These are phyloP conservation scores for Rhogogaster chlorosoma DNA, from an alignment of 2,888 invertebrate species.

Conservation along the genomic window DNA sequence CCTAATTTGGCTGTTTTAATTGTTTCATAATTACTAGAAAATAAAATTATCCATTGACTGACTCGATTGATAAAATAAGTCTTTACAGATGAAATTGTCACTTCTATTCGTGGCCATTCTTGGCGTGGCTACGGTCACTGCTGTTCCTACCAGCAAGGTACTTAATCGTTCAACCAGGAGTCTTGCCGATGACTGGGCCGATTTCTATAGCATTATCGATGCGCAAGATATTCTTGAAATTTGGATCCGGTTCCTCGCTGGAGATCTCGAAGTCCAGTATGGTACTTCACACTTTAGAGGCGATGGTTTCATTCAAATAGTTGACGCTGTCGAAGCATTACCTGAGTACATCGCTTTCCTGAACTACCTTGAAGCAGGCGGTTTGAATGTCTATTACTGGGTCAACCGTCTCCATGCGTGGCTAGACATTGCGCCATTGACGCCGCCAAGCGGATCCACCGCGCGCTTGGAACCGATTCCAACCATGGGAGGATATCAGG, in stretches of 20 bases:
- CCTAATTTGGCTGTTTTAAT: not conserved
- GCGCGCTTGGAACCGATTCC: slow-evolving; percentile 54
- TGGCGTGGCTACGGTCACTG: slow-evolving; percentile 55
- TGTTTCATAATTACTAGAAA: not conserved
- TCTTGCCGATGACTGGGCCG: slow-evolving; percentile 65
- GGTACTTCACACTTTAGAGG: no score
- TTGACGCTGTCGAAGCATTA: no score
- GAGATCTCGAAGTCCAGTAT: slow-evolving; percentile 69
- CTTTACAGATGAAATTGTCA: slow-evolving; percentile 62
- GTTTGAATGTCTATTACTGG: slow-evolving; percentile 57
- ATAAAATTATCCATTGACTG: not conserved
- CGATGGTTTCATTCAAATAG: slow-evolving; percentile 62
- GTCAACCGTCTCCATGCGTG: slow-evolving; percentile 53
- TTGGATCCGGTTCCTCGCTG: slow-evolving; percentile 60
- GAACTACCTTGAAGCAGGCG: slow-evolving; percentile 55
- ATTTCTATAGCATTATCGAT: slow-evolving; percentile 68
- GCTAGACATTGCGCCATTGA: slow-evolving; percentile 50
- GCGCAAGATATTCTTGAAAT: slow-evolving; percentile 59
- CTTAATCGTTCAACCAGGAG: slow-evolving; percentile 53
- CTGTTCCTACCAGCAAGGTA: slow-evolving; percentile 19
- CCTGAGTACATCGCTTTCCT: slow-evolving; percentile 62
- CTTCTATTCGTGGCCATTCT: no score
- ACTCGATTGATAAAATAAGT: not conserved
- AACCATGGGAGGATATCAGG: slow-evolving; percentile 62
- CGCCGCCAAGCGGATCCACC: no score